These are phyloP conservation scores for Halictus quadricinctus DNA, from an alignment of 2,888 invertebrate genomes.

Conservation along the genomic window DNA sequence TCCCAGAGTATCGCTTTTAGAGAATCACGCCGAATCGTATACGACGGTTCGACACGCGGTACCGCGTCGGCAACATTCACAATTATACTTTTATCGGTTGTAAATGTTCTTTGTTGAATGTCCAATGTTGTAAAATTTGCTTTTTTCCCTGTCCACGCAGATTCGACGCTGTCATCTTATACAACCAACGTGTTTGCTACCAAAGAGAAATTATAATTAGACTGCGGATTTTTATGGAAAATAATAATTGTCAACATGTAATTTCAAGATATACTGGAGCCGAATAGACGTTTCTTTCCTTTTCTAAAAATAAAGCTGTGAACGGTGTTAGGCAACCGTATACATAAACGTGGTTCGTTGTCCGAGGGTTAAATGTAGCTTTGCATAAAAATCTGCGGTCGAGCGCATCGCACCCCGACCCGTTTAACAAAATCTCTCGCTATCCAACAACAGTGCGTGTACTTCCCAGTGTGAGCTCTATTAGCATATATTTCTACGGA, in stretches of 20 bases:
- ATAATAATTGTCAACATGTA: not conserved
- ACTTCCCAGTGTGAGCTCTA: not conserved
- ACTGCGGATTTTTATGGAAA: not conserved
- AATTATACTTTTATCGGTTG: not conserved
- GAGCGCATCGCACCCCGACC: not conserved
- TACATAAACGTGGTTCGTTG: not conserved
- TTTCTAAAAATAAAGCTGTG: too few relatives aligned
- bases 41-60: not conserved
- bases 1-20: not conserved
- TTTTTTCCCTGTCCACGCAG: not conserved
- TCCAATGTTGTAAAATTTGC: not conserved
- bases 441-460: not conserved
- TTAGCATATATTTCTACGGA: not conserved
- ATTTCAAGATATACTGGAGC: not conserved
- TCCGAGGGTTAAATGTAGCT: not conserved
- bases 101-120: not conserved
- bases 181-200: not conserved
- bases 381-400: not conserved
- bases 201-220: not conserved
- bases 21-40: not conserved
- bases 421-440: not conserved
- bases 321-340: too few relatives aligned
- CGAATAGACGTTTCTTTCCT: too few relatives aligned
- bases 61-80: not conserved
- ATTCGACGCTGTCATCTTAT: not conserved